Conservation (phyloP, 1,140 invertebrate genomes). For the Wasmannia auropunctata region DNA sequence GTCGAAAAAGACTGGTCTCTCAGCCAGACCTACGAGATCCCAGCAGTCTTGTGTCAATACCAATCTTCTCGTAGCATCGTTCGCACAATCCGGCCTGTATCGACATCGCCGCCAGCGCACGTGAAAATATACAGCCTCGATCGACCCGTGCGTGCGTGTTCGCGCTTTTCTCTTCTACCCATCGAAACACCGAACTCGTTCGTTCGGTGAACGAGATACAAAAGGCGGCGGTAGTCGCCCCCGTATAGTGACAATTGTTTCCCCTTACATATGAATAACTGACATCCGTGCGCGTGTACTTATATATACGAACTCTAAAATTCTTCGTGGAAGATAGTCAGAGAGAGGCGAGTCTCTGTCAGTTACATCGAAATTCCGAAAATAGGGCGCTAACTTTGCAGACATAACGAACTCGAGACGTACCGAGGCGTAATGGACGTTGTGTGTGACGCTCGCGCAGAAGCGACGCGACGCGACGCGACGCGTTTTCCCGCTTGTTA, state of each 20-base stretch:
- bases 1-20: background rate
- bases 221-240: background rate
- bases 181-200: slow-evolving; percentile 11
- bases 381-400: background rate
- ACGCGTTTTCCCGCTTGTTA: slow-evolving; percentile 32
- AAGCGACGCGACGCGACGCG: background rate
- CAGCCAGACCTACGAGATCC: slow-evolving; percentile 32
- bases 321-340: background rate
- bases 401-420: background rate
- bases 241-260: background rate
- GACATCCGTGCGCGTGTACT: background rate
- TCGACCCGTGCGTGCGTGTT: background rate
- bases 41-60: slow-evolving; percentile 62
- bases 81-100: background rate
- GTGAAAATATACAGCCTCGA: slow-evolving; percentile 50
- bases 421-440: background rate
- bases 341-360: background rate
- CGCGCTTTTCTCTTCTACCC: background rate
- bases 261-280: background rate
- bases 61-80: slow-evolving; percentile 52
- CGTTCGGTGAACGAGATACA: background rate
- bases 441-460: background rate
- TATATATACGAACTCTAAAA: background rate
- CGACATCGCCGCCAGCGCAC: background rate
- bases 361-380: background rate